Conservation (phyloP, 1,140 invertebrate species). For the Lucilia sericata region DNA sequence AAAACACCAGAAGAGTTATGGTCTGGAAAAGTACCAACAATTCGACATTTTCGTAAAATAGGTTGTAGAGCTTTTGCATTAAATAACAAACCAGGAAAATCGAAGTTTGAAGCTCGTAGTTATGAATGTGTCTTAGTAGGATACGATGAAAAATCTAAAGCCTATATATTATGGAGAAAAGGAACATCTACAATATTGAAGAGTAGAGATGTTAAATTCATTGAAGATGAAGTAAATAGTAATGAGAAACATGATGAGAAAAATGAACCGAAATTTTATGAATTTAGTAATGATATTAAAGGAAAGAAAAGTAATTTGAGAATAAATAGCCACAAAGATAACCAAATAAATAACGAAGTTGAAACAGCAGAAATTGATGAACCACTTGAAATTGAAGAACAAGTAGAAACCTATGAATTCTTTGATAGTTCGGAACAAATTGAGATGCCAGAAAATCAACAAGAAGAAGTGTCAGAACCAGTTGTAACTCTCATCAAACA, state of each 20-base stretch:
- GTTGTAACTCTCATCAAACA: not conserved
- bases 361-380: no score
- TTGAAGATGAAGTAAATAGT: no score
- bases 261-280: no score
- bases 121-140: not conserved
- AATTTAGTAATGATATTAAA: not conserved
- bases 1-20: slow-evolving; percentile 42
- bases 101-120: slow-evolving; percentile 2
- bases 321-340: not conserved
- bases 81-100: not conserved
- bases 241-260: no score
- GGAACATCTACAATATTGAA: not conserved
- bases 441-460: not conserved
- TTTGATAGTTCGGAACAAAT: not conserved
- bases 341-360: not conserved
- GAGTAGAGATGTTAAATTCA: not conserved
- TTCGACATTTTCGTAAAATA: slow-evolving; percentile 32
- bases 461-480: not conserved
- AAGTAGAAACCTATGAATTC: not conserved
- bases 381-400: not conserved
- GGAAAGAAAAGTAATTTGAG: no score
- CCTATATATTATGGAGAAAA: not conserved
- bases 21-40: not conserved
- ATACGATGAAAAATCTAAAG: not conserved
- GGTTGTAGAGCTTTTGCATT: not conserved